Base-by-base conservation (phyloP, 2,113 vertebrate species). In the Macaca mulatta region DNA sequence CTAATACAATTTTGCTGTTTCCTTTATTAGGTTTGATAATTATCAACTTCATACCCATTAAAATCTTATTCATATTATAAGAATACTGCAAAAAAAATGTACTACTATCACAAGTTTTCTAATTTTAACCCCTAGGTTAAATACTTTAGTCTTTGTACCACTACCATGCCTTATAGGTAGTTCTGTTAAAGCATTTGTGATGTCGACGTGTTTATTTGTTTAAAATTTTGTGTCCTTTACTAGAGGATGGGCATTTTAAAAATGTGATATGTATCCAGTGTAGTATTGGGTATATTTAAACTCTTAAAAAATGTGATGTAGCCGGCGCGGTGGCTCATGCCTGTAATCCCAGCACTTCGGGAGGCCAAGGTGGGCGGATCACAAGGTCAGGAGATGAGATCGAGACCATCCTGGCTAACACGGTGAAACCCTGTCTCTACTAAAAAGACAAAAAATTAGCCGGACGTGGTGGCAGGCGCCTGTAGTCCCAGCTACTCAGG, bases 301-400 rank as follows among this genome's bases (percentile, higher is more conserved):
- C 55, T 81, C 27, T 95, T 40, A 75, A 48, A 78, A 69, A n/a
- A 67, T 30, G 16, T 57, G 18, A 22, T 57, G 48, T 50, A 14
- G 13, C 48, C 0, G 13, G 48, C 13, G 48, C 0, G 0, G 48
- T 50, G 48, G 48, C 48, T 50, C 48, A 50, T 3, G 48, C 0
- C 48, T 50, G 13, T 50, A 50, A 50, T 50, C 48, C 48, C 48
- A 50, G 48, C 48, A 50, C 48, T 50, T 50, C 14, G 48, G 48
- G 48, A 50, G 48, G 48, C 48, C 13, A 1, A 50, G 48, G 13
- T 3, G 13, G 48, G 13, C 13, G 48, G 1, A 50, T 14, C 48
- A 50, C 13, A 14, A 50, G 48, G 48, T 50, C 48, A 50, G 48
- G 48, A 50, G 48, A 14, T 50, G 48, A 50, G 48, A 14, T 50